phyloP scores from a whole-genome alignment of 1,140 invertebrate genomes.

The Polypedilum vanderplanki region DNA sequence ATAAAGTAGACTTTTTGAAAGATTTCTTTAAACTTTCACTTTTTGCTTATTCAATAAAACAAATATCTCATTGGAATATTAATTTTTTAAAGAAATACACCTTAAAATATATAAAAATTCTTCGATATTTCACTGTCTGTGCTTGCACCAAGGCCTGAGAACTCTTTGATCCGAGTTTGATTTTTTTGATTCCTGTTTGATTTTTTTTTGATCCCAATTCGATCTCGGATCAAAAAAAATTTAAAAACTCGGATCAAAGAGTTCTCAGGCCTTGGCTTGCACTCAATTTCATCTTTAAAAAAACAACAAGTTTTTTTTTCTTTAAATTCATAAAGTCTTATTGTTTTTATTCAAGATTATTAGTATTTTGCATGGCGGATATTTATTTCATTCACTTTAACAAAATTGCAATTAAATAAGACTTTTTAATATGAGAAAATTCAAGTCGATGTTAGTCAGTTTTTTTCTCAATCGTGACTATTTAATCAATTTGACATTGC shows the following conservation, averaged over 20 bases:
- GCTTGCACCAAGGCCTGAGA: too few species aligned
- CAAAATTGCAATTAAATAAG: conserved; percentile 4
- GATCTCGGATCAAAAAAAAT: too few species aligned
- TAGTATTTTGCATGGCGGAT: background rate
- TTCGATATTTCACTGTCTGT: too few species aligned
- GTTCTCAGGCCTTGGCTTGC: too few species aligned
- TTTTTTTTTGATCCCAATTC: too few species aligned
- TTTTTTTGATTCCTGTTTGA: too few species aligned
- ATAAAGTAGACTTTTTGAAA: too few species aligned
- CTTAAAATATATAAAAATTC: background rate
- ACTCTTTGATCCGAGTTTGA: too few species aligned
- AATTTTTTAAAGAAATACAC: conserved; percentile 6
- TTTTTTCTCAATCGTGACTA: too few species aligned
- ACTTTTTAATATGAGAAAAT: background rate
- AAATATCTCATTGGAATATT: conserved; percentile 24
- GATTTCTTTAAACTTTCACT: conserved; percentile 12
- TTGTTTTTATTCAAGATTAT: background rate
- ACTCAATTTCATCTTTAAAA: background rate
- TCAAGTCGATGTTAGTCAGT: too few species aligned
- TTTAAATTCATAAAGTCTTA: background rate
- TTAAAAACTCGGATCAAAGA: too few species aligned
- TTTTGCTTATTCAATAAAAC: conserved; percentile 4
- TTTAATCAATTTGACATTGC: too few species aligned
- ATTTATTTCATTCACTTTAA: background rate
- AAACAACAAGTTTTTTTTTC: background rate